phyloP scores from a whole-genome alignment of 64 coral and sea anemone genomes.

The Acropora yongei region DNA sequence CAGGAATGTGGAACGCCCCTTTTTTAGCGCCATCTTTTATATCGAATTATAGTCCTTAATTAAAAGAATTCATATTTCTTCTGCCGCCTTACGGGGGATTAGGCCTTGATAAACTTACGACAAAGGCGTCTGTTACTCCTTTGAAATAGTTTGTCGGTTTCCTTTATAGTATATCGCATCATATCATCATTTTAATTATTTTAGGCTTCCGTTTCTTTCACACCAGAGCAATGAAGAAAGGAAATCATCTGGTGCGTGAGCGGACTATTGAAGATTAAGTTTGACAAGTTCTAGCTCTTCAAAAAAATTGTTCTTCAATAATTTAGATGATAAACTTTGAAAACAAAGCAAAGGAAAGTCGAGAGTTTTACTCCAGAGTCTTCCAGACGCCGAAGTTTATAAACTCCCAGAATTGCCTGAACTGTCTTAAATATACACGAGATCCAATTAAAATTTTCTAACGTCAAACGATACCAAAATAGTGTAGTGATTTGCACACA shows the following conservation, averaged over 20 bases:
- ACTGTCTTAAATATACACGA: no score
- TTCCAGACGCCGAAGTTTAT: background rate
- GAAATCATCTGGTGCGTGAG: no score
- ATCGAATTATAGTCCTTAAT: background rate
- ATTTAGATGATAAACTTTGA: background rate
- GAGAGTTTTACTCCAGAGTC: background rate
- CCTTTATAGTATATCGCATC: background rate
- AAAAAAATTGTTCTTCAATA: background rate
- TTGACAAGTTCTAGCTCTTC: slow-evolving; percentile 9
- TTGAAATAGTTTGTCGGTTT: background rate
- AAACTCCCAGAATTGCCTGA: background rate
- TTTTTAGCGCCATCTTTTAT: background rate
- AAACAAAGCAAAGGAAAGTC: background rate
- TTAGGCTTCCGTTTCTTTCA: background rate
- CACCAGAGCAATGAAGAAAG: background rate
- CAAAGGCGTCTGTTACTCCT: background rate
- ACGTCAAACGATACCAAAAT: no score
- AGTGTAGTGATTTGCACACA: no score
- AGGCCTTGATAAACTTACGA: background rate
- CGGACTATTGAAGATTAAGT: background rate
- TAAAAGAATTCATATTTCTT: background rate
- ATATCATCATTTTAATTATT: background rate
- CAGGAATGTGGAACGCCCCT: background rate
- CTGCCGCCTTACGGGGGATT: background rate
- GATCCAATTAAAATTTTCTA: no score